These are phyloP conservation scores for Nomada goodeniana DNA, from an alignment of 2,888 invertebrate species.

Conservation along the genomic window DNA sequence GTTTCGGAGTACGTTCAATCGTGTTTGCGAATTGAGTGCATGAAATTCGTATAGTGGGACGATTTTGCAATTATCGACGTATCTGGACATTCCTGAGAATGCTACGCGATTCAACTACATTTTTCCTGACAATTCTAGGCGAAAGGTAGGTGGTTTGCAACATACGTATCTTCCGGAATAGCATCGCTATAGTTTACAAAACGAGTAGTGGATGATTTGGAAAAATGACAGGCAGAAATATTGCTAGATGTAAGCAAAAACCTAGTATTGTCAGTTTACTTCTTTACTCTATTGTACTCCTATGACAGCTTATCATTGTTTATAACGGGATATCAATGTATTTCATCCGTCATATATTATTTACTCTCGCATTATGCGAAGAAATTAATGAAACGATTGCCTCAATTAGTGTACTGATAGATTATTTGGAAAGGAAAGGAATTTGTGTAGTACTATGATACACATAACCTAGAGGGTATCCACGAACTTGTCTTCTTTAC, in stretches of 20 bases:
- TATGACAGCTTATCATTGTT: conserved; percentile 21
- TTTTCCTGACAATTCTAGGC: background rate
- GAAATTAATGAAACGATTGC: background rate
- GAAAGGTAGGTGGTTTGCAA: conserved; percentile 37
- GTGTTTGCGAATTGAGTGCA: conserved; percentile 28
- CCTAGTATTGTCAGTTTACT: background rate
- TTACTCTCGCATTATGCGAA: background rate
- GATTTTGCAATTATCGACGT: background rate
- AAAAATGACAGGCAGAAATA: background rate
- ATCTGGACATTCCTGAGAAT: conserved; percentile 10
- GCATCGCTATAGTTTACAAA: conserved; percentile 7
- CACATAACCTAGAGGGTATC: too few relatives aligned
- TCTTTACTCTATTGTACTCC: too few relatives aligned
- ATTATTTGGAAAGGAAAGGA: too few relatives aligned
- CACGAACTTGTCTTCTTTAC: too few relatives aligned
- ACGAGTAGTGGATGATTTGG: background rate
- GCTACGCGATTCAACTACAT: conserved; percentile 39
- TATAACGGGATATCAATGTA: background rate
- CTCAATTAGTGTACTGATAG: too few relatives aligned
- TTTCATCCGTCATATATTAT: background rate
- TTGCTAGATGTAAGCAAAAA: background rate
- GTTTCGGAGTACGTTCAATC: conserved; percentile 23
- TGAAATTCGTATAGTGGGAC: background rate
- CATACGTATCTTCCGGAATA: background rate
- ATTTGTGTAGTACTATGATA: too few relatives aligned